Evolutionary conservation across 2,797 vertebrate species (phyloP), one percentile per base, ranked within the genome.

Genomic region (Perodicticus potto): DNA sequence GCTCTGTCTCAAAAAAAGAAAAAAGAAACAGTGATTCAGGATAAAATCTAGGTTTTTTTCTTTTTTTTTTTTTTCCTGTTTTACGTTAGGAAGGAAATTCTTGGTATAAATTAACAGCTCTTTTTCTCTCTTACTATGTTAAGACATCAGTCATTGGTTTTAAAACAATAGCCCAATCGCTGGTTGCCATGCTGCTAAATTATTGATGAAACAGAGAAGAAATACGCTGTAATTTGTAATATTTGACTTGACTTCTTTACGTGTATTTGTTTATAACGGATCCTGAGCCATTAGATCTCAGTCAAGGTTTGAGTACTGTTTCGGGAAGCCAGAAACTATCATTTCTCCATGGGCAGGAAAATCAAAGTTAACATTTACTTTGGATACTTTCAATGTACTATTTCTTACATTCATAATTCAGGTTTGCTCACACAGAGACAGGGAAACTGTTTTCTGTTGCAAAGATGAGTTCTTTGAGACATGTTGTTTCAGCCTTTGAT

Each of bases 151-250:
- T 83, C 78, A 94, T 96, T 32, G 29, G 45, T 94, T 94, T 89
- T 91, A 83, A 82, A 95, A 92, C 37, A 84, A 83, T 25, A 92
- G 16, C 57, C 76, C n/a, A 84, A 59, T 89, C 40, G 57, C 19
- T 96, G 93, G 37, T 92, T 89, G 43, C 72, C 40, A 20, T 87
- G 61, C 65, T 96, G 78, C 23, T 78, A 89, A 96, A 95, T 97
- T 86, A 86, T 96, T 95, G 70, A 92, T 65, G 65, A 93, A 96
- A 90, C 0, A 57, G 29, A 61, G 53, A 67, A 87, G 43, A 88
- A 69, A 27, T 85, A 59, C 77, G 72, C 84, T 92, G 55, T 81
- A 40, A 85, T 89, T 96, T 95, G 89, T 94, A 90, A 95, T 57
- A 43, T 76, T 94, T 92, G n/a, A 61, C 45, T 89, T 91, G 32